These are phyloP conservation scores for Synchiropus splendidus DNA, from an alignment of 2,113 vertebrate species.

Conservation along the genomic window DNA sequence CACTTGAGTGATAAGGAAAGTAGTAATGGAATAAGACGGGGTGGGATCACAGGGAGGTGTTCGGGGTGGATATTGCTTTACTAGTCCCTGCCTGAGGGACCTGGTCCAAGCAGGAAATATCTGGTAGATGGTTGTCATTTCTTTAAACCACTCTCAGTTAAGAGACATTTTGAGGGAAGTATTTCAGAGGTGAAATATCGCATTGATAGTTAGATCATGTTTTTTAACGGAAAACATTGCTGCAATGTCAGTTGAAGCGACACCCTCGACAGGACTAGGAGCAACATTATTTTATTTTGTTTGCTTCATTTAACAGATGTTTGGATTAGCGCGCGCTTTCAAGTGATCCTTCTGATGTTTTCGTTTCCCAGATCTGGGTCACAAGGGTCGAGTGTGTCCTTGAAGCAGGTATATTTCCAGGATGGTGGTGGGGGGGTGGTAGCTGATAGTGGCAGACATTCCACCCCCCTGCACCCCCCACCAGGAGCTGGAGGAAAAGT, in stretches of 20 bases:
- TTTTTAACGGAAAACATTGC: too few relatives aligned
- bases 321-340: conserved; percentile 1
- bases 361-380: conserved; percentile 12
- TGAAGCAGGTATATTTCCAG: conserved; percentile 13
- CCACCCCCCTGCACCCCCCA: conserved; percentile 40
- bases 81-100: conserved; percentile 30
- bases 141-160: background rate
- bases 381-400: conserved; percentile 19
- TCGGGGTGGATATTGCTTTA: conserved; percentile 33
- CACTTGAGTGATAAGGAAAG: conserved; percentile 47
- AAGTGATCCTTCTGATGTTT: conserved; percentile 6
- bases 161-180: too few relatives aligned
- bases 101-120: conserved; percentile 34
- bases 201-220: too few relatives aligned
- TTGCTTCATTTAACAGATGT: background rate
- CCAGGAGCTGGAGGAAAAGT: conserved; percentile 16
- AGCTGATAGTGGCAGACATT: conserved; percentile 54
- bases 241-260: too few relatives aligned
- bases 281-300: background rate
- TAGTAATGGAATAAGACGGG: conserved; percentile 39
- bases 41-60: conserved; percentile 36
- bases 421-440: conserved; percentile 4
- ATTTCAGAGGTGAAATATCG: too few relatives aligned
- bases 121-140: conserved; percentile 15
- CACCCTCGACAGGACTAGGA: too few relatives aligned